phyloP scores from a whole-genome alignment of 2,888 invertebrate species.

The Stratiomys singularior region DNA sequence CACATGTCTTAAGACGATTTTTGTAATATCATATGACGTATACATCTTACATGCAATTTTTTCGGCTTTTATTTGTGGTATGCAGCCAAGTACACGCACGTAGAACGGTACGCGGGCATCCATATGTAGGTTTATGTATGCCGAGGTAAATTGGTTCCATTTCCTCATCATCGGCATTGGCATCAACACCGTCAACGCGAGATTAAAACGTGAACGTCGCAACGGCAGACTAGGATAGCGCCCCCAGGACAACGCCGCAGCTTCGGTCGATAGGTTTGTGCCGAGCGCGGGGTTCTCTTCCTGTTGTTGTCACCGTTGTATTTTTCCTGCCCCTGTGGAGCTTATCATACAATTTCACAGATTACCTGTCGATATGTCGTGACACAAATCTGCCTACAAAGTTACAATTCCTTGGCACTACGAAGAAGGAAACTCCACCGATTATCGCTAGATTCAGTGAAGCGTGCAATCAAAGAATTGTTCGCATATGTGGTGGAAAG shows the following conservation, averaged over 20 bases:
- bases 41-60: slow-evolving; percentile 41
- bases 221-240: background rate
- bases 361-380: slow-evolving; percentile 42
- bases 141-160: background rate
- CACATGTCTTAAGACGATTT: slow-evolving; percentile 47
- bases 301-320: background rate
- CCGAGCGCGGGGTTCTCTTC: background rate
- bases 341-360: slow-evolving; percentile 7
- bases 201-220: background rate
- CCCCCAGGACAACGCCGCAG: background rate
- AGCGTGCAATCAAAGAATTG: background rate
- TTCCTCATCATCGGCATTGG: background rate
- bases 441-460: background rate
- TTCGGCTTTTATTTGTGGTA: background rate
- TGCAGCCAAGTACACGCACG: background rate
- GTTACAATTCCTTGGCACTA: background rate
- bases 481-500: too few species aligned
- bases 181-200: background rate
- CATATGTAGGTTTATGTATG: too few species aligned
- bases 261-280: background rate
- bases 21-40: slow-evolving; percentile 42
- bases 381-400: slow-evolving; percentile 42
- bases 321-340: background rate
- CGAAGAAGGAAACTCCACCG: background rate
- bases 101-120: background rate